Evolutionary conservation across 2,797 vertebrate genomes (phyloP), one percentile per base, ranked within the genome.

Genomic region (Molossus alvarezi): DNA sequence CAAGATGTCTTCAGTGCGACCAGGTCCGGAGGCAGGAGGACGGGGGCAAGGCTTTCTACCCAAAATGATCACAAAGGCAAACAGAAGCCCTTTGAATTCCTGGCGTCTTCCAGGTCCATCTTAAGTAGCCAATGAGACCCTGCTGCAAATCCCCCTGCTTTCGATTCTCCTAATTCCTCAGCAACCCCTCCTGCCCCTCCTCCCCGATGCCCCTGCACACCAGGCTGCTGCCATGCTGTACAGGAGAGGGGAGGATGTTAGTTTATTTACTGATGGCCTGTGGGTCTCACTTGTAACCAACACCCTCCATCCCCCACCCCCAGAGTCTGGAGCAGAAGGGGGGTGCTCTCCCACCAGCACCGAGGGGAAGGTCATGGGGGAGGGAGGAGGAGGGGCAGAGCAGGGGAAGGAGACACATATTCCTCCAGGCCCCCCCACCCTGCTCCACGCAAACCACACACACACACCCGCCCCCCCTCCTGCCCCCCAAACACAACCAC

Each of bases 401-500:
- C 51, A 23, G 58, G 58, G 55, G 67, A 73, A 90, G 87, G 77
- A 57, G 73, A 75, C 23, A 27, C 10, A 93, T 93, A 97, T 95
- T 95, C 93, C 95, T 81, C 95, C 53, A 89, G 94, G 94, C 41
- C 84, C 90, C 86, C 84, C 77, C 9, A 10, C 37, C 67, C 53
- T 20, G 17, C 81, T 75, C 45, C 62, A 48, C 13, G 58, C 92
- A 94, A 97, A 94, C 96, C 96, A 57, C 97, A 86, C 96, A 41
- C 57, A 69, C 84, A 58, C 83, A 41, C 97, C 88, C 0, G 55
- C 95, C 96, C 98, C 94, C 88, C 93, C 69, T 3, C 85, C 95
- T 67, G 92, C 97, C 97, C 98, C 98, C 97, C 97, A 97, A 97
- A 97, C 95, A 51, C 92, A 97, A 90, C 98, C 96, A 88, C 91